These are phyloP conservation scores for Peromyscus maniculatus DNA, from an alignment of 2,113 vertebrate genomes.

Conservation along the genomic window DNA sequence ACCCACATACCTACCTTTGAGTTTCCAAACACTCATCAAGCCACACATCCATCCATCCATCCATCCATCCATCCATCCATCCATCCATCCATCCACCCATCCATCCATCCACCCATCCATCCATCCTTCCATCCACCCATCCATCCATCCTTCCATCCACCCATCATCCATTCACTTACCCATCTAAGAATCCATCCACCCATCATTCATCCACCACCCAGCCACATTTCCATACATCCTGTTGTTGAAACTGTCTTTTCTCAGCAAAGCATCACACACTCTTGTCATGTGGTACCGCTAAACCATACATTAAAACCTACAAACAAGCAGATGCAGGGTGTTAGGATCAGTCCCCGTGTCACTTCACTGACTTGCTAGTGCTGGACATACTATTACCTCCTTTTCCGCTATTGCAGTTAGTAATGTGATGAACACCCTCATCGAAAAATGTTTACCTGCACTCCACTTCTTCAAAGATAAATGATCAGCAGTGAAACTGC, in stretches of 20 bases:
- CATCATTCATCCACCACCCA: neutral
- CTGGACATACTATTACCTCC: neutral
- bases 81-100: neutral
- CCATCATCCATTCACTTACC: neutral
- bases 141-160: neutral
- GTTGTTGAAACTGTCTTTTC: constrained; percentile 39
- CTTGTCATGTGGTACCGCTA: neutral
- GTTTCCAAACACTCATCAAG: neutral
- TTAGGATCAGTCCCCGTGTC: accelerated
- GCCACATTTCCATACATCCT: neutral
- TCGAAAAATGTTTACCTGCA: neutral
- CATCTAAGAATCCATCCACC: neutral
- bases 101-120: neutral
- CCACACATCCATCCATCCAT: neutral
- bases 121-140: neutral
- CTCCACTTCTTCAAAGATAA: constrained; percentile 1
- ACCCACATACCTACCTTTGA: neutral
- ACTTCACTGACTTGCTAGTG: neutral
- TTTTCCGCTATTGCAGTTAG: neutral
- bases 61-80: too few relatives aligned
- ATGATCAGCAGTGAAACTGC: neutral
- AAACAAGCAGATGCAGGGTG: neutral
- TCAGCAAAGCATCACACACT: neutral
- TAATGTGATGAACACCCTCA: neutral
- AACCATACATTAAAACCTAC: neutral